Evolutionary conservation across 2,797 vertebrate genomes (phyloP), one percentile per base, ranked within the genome.

Genomic region (Pelobates cultripes): DNA sequence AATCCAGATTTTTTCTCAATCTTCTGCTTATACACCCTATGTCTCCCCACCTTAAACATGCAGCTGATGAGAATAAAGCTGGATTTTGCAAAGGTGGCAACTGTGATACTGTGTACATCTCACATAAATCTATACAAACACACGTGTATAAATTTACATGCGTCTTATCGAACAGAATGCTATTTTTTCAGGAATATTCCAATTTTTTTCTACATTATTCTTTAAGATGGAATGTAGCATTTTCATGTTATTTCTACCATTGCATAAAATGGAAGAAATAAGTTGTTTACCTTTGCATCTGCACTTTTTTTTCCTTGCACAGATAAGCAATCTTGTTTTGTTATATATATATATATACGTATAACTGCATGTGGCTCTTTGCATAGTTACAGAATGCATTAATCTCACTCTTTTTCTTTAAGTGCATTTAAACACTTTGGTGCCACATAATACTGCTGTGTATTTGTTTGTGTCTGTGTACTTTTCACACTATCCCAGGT

Each of bases 201-300:
- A 12, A 74, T 67, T 70, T 70, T 70, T 77, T 42, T 73, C 80
- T 66, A 70, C 67, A 89, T 84, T 84, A 73, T 85, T 7, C 6
- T 74, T 76, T 42, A 66, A 80, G 79, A 89, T 5, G 89, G 90
- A 94, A 94, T 93, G 93, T 94, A 93, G 92, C 92, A 88, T 88
- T 89, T 88, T 78, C 88, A 89, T 78, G 73, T 81, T 60, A 44
- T 66, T 75, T 79, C 43, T 43, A 43, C 68, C 41, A 9, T 47
- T 74, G 67, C 45, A 83, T 44, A 75, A 57, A 70, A 70, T 51
- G 44, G 67, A 47, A 53, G 28, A 84, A 70, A 75, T 57, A 40
- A 47, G 79, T 13, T 64, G 12, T 43, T 43, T 57, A 66, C 68
- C 43, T 63, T 75, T 40, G 70, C 43, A 28, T 67, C 14, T 17